A percentile compares a stretch with the other conserved stretches of the same genome.
Conservation (phyloP, 2,888 invertebrate species). For the Lymantria dispar region DNA sequence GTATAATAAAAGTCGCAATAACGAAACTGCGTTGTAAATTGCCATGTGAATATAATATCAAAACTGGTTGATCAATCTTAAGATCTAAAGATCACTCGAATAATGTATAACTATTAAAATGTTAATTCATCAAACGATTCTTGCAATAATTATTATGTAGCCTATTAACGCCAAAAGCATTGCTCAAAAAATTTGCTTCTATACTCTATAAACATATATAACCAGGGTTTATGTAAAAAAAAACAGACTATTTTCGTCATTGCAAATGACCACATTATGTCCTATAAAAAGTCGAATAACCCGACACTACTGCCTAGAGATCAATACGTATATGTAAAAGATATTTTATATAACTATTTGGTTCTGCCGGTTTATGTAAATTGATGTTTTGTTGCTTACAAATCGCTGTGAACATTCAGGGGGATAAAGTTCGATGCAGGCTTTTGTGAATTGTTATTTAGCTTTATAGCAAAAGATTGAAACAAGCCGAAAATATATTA, state of each 20-base stretch:
- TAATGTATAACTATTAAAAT: conserved; percentile 40
- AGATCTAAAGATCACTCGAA: too few relatives aligned
- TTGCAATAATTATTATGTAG: too few relatives aligned
- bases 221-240: conserved; percentile 29
- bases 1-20: too few relatives aligned
- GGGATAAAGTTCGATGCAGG: background rate
- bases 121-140: conserved; percentile 33
- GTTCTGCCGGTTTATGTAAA: conserved; percentile 8
- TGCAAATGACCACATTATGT: conserved; percentile 40
- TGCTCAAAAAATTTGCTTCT: conserved; percentile 40
- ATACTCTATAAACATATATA: conserved; percentile 42
- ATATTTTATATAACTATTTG: background rate
- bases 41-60: too few relatives aligned
- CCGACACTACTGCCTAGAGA: conserved; percentile 29
- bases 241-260: conserved; percentile 40
- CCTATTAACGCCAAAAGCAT: conserved; percentile 45
- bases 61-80: too few relatives aligned
- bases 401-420: background rate
- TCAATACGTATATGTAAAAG: conserved; percentile 24
- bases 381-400: conserved; percentile 6
- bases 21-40: too few relatives aligned
- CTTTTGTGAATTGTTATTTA: background rate
- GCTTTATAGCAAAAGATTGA: too few relatives aligned
- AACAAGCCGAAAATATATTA: too few relatives aligned
- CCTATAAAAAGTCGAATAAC: conserved; percentile 30